These are phyloP conservation scores for Sylvietta virens DNA, from an alignment of 2,113 vertebrate genomes.

Conservation along the genomic window DNA sequence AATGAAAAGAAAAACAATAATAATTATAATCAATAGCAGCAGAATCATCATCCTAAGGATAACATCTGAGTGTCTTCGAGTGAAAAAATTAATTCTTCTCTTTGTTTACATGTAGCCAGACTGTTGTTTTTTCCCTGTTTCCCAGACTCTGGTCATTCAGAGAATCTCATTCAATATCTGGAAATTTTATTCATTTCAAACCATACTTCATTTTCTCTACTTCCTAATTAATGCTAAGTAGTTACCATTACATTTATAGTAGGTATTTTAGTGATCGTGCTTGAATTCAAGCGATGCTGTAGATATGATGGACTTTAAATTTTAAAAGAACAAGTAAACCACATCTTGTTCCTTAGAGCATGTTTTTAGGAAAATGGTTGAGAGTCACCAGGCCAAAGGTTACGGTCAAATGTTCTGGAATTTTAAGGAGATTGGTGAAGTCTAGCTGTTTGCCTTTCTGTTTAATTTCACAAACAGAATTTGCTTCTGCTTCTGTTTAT, in stretches of 20 bases:
- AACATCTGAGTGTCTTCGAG: neutral
- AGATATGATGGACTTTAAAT: neutral
- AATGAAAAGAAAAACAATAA: neutral
- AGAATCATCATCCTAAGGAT: neutral
- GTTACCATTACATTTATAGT: neutral
- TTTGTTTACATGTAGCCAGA: neutral
- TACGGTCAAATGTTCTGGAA: neutral
- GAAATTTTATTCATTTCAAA: neutral
- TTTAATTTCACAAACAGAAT: neutral
- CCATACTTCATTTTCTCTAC: neutral
- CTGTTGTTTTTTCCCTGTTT: neutral
- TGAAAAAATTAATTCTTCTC: neutral
- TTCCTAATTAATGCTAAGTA: neutral
- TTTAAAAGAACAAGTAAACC: neutral
- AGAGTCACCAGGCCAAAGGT: slow-evolving; percentile 7
- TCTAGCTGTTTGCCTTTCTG: neutral
- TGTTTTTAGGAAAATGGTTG: neutral
- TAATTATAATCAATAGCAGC: neutral
- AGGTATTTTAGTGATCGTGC: neutral
- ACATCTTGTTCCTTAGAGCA: neutral
- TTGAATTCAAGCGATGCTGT: neutral
- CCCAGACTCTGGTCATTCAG: neutral
- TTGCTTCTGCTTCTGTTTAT: neutral
- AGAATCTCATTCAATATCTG: neutral
- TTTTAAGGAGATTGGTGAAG: neutral